Percentiles rank a stretch among this genome's conserved stretches.
Conservation (phyloP, 2,797 vertebrate genomes). For the Enteromius mattozi region DNA sequence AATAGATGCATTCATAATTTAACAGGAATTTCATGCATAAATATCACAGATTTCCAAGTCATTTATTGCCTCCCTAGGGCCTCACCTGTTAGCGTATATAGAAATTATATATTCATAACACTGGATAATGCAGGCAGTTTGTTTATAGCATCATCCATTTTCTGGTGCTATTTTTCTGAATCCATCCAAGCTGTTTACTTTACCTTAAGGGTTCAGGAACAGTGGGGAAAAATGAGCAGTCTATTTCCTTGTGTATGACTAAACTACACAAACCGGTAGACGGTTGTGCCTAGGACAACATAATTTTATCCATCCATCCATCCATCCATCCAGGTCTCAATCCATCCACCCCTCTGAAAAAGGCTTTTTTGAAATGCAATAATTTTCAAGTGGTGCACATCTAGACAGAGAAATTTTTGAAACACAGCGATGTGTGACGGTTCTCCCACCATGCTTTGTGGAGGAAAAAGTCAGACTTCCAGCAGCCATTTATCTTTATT, state of each 20-base stretch:
- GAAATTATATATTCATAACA: conserved; percentile 96
- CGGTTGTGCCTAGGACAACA: conserved; percentile 45
- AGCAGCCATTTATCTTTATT: conserved; percentile 73
- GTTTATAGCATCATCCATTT: conserved; percentile 92
- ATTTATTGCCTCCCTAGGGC: conserved; percentile 84
- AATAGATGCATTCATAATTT: conserved; percentile 79
- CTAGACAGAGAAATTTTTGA: conserved; percentile 56
- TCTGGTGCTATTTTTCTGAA: conserved; percentile 87
- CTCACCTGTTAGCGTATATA: conserved; percentile 89
- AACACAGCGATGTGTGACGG: conserved; percentile 53
- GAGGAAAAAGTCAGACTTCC: conserved; percentile 66
- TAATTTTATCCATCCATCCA: conserved; percentile 14
- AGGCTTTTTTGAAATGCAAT: background rate
- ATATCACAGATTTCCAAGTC: conserved; percentile 84
- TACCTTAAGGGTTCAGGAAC: conserved; percentile 70
- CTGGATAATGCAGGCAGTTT: conserved; percentile 94
- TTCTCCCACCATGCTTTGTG: conserved; percentile 37
- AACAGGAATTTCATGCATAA: conserved; percentile 80
- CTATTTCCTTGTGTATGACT: conserved; percentile 75
- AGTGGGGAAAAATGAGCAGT: conserved; percentile 37
- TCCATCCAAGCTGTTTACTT: conserved; percentile 85
- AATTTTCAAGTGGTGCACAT: conserved; percentile 14
- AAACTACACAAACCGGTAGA: conserved; percentile 68
- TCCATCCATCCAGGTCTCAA: background rate
- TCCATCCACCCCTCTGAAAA: background rate